These are phyloP conservation scores for Callyntrura sp. DNA, from an alignment of 2,888 invertebrate species.

Conservation along the genomic window DNA sequence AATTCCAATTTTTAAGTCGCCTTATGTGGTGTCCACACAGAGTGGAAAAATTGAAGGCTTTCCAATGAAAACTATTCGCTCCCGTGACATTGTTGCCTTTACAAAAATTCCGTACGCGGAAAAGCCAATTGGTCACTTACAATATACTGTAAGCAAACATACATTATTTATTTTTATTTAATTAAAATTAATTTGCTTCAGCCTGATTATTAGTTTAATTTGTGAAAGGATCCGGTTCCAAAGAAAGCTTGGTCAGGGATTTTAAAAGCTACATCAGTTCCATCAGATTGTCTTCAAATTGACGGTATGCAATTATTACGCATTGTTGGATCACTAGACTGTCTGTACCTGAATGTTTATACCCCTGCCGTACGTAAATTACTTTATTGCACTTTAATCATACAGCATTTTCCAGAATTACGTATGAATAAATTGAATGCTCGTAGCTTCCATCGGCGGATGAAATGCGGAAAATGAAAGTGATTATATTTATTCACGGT, in stretches of 20 bases:
- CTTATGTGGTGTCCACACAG: slow-evolving; percentile 61
- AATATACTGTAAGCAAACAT: slow-evolving; percentile 76
- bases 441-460: slow-evolving; percentile 38
- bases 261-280: slow-evolving; percentile 91
- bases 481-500: slow-evolving; percentile 78
- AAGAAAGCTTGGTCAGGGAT: slow-evolving; percentile 95
- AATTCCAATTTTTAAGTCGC: slow-evolving; percentile 57
- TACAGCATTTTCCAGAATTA: too few species aligned
- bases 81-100: slow-evolving; percentile 78
- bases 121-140: slow-evolving; percentile 74
- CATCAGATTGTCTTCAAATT: slow-evolving; percentile 94
- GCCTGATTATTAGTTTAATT: not conserved
- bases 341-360: slow-evolving; percentile 78
- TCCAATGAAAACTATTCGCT: slow-evolving; percentile 76
- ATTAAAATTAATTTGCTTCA: too few species aligned
- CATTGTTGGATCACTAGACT: slow-evolving; percentile 74
- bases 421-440: too few species aligned
- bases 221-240: slow-evolving; percentile 89
- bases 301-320: slow-evolving; percentile 75
- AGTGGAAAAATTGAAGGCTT: slow-evolving; percentile 74
- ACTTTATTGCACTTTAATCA: not conserved
- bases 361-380: slow-evolving; percentile 63
- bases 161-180: too few species aligned
- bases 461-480: slow-evolving; percentile 49
- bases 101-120: slow-evolving; percentile 80